Base-by-base conservation (phyloP, 1,140 invertebrate genomes). In the Drosophila rufa region DNA sequence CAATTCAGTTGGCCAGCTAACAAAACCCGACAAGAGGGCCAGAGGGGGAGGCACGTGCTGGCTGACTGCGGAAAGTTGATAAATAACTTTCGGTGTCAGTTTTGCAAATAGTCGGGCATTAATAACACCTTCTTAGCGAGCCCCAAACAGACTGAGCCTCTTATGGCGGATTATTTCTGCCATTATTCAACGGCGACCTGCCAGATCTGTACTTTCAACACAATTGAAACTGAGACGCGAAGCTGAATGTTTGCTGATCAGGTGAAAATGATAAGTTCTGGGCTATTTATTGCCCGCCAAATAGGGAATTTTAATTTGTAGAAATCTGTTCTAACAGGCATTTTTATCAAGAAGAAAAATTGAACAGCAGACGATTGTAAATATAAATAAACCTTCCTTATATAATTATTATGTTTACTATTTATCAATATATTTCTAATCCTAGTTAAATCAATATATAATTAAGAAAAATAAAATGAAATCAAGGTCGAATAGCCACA, bases 31-130 rank as follows among this genome's bases (percentile, higher is more conserved):
- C 79, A 68, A 60, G 47, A 48, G 48, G 11, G 46, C 22, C 5
- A 30, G 47, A 27, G 27, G 36, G 40, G 22, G 36, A 19, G 55
- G 65, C 62, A 75, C 79, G 62, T 85, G 81, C 82, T 76, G 81
- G 59, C 59, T 30, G 27, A 30, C 27, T 30, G 27, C 56, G 47
- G 46, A 64, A 67, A 56, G 53, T 77, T 84, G 82, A 85, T 84
- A 84, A 85, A 84, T 80, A 84, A 80, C 73, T 64, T 84, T 53
- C 46, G 55, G 62, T 84, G 82, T 77, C 81, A 80, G 82, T 80
- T 84, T 84, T 80, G 77, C 77, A 84, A 84, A 84, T 80, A 73
- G 81, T 64, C 59, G 77, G 48, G 76, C 81, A 83, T 83, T 83
- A 83, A 84, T 83, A 83, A 83, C 81, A 79, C 80, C 80, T 80